Base-by-base conservation (phyloP, 1,140 invertebrate species). In the Drosophila melanica region DNA sequence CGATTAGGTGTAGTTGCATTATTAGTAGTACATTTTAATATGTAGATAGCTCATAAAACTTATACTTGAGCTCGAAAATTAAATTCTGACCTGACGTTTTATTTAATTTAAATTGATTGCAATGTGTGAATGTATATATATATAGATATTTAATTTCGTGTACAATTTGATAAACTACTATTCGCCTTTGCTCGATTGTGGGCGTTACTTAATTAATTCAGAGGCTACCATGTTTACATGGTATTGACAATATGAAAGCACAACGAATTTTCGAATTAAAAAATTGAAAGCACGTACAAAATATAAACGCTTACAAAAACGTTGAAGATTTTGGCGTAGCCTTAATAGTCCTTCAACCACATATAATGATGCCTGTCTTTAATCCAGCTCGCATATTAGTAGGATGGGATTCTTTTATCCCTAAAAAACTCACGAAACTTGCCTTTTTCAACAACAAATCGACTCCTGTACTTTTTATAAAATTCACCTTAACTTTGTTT, bases 41-140 rank as follows among this genome's bases (percentile, higher is more conserved):
- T 60, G 27, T 35, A 35, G 42, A 47, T 60, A 33, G 30, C 41
- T 44, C 27, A 9, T 44, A 45, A 44, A 58, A 41, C 54, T 58
- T 20, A 8, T 42, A 33, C 8, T 44, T 23, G 39, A 57, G 54
- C 54, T 57, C 23, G 39, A 58, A 41, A 44, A 14, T 44, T 16
- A 33, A 12, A 42, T 54, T 41, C 47, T 53, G 47, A 64, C 50
- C 62, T 39, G 60, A 53, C 37, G 27, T 50, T 51, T 14, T 63
- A 23, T 65, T 35, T 65, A 54, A 54, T 81, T 81, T 42, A 80
- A 77, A 44, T 70, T 80, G 76, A 78, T 78, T 78, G 68, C 76
- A 67, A 64, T 64, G 60, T 48, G 76, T 62, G 4, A 30, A 66
- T 45, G 69, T 77, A 41, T 44, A 76, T 75, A 76, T 70, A 76